Conservation (phyloP, 2,888 invertebrate species). For the Sepioteuthis lessoniana region DNA sequence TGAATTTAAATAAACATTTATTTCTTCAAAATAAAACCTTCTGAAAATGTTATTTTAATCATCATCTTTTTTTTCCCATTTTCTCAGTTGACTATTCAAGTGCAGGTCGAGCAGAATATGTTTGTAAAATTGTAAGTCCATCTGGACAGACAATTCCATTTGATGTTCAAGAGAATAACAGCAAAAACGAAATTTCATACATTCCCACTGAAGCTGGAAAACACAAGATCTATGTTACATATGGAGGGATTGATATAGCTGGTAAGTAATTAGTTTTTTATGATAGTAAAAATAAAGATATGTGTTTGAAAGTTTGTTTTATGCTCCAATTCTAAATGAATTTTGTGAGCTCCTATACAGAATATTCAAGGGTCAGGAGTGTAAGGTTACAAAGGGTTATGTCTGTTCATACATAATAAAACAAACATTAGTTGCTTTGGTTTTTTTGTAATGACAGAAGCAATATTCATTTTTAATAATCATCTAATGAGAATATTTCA, state of each 20-base stretch:
- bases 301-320: no score
- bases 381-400: no score
- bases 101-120: slow-evolving; percentile 92
- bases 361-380: no score
- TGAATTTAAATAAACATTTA: no score
- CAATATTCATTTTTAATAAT: no score
- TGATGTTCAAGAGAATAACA: slow-evolving; percentile 78
- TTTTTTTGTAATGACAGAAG: no score
- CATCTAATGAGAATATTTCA: no score
- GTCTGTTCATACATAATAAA: no score
- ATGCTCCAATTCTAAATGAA: no score
- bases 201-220: slow-evolving; percentile 89
- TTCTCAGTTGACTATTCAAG: slow-evolving; percentile 86
- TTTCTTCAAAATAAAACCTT: background rate
- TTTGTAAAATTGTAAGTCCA: slow-evolving; percentile 90
- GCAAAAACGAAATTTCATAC: slow-evolving; percentile 83
- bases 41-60: background rate
- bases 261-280: slow-evolving; percentile 68
- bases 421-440: no score
- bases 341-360: no score
- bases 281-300: no score
- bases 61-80: background rate
- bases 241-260: slow-evolving; percentile 79
- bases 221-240: slow-evolving; percentile 80
- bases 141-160: slow-evolving; percentile 85